Base-by-base conservation (phyloP, 2,888 invertebrate genomes). In the Ectropis crepuscularia region DNA sequence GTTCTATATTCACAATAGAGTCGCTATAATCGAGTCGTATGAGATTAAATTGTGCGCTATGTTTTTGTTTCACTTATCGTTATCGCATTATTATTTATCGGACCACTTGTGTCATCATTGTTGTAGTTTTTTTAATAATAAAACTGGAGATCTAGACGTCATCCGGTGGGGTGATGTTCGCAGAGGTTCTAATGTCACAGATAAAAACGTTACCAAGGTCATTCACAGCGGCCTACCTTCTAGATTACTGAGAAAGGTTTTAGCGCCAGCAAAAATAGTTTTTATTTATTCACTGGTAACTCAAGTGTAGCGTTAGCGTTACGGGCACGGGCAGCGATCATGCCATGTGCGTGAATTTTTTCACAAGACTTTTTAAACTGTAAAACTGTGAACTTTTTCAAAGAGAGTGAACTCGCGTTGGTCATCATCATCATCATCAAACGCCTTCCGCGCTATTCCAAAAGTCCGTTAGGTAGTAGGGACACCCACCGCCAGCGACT, bases 141-240 rank as follows among this genome's bases (percentile, higher is more conserved):
- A 47, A 45, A n/a, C 10, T 53, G 36, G 28, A 51, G 43, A n/a
- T 64, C 42, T 16, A 37, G 47, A 65, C 64, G 60, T 65, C 64
- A 65, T 53, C 11, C 12, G 51, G 57, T 65, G 57, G 61, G 60
- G 53, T 61, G 64, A 65, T 65, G 57, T 60, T 57, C 48, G 48
- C 48, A n/a, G 53, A 60, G 51, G 48, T 46, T 42, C 47, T 47
- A 45, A 53, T 58, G 49, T 58, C 57, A 54, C n/a, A 57, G 51
- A 54, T 59, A 54, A 55, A 47, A 9, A 53, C 43, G 45, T 57
- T 53, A 28, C 57, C 60, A 61, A 65, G 59, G 63, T 28, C 45
- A 11, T 8, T 53, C 11, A 36, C 12, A 41, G 9, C 8, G 41
- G 5, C 10, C 41, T 7, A 5, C 9, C 51, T 41, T 9, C 6